Base-by-base conservation (phyloP, 2,797 vertebrate genomes). In the Sarcophilus harrisii region DNA sequence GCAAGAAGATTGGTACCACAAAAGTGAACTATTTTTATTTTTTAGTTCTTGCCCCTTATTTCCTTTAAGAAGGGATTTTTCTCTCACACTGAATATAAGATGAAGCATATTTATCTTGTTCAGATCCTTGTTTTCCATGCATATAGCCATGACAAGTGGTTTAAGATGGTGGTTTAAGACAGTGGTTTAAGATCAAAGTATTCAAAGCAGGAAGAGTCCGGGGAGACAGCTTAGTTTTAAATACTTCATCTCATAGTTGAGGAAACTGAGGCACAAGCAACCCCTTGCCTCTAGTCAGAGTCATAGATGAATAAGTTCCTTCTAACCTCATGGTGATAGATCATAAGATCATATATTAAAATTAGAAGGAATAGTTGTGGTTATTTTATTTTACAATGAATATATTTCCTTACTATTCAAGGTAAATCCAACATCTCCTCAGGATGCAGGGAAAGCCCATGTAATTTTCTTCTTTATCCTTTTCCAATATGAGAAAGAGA, bases 41-140 rank as follows among this genome's bases (percentile, higher is more conserved):
- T 94, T 96, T 57, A 38, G n/a, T 93, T 38, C 93, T 55, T 66
- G 28, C 91, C 66, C 14, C 57, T 58, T 91, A 5, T 8, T 58
- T 91, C 55, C 45, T 18, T 49, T 92, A 32, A 32, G 91, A 93
- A 93, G 3, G 4, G 24, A 87, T 10, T 87, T 87, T 24, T n/a
- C 66, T 81, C n/a, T 45, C 66, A n/a, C n/a, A 38, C 24, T 81
- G n/a, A 81, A 45, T 81, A 45, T 38, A 45, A 87, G 21, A 49
- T 45, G 21, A 87, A 38, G 73, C 27, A 24, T 73, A 87, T 49
- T 87, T 49, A 45, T 87, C 38, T 87, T 87, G 38, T 87, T 87
- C 38, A 87, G 38, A 49, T 9, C 27, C 10, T 21, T 87, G 38
- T 87, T 87, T 87, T 24, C 73, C 38, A 49, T 87, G 73, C 3